phyloP scores from a whole-genome alignment of 2,888 invertebrate genomes.

The Drosophila rellima region DNA sequence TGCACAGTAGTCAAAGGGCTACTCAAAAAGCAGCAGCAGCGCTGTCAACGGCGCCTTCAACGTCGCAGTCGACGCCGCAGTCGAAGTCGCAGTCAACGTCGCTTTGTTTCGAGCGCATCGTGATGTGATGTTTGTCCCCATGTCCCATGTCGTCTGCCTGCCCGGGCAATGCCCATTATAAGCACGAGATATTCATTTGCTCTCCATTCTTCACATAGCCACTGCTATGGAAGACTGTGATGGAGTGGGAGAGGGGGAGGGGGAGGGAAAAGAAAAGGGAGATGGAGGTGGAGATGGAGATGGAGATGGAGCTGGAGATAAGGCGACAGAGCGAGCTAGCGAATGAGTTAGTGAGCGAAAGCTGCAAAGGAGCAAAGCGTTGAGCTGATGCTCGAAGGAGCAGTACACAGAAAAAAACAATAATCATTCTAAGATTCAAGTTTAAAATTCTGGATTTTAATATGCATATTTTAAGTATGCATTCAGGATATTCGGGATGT shows the following conservation, averaged over 20 bases:
- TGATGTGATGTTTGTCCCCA: slow-evolving; percentile 8
- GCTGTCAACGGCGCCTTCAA: slow-evolving; percentile 24
- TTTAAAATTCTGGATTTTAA: no score
- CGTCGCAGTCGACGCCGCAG: slow-evolving; percentile 1
- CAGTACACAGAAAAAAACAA: neutral
- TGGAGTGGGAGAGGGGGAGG: slow-evolving; percentile 1
- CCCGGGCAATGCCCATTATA: slow-evolving; percentile 83
- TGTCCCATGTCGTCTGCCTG: slow-evolving; percentile 24
- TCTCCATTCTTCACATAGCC: slow-evolving; percentile 80
- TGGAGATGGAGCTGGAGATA: slow-evolving; percentile 10
- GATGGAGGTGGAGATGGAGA: neutral
- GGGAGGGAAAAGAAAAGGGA: neutral
- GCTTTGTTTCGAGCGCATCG: slow-evolving; percentile 17
- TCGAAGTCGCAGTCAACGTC: slow-evolving; percentile 14
- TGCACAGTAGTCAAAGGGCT: slow-evolving; percentile 71
- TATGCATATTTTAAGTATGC: no score
- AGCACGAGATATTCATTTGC: slow-evolving; percentile 83
- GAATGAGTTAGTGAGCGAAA: slow-evolving; percentile 51
- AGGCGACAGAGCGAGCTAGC: slow-evolving; percentile 61
- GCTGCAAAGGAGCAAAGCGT: slow-evolving; percentile 1
- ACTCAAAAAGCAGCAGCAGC: slow-evolving; percentile 53
- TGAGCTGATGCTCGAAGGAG: neutral
- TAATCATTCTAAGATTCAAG: no score
- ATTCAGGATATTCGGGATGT: no score
- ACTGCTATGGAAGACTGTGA: slow-evolving; percentile 65